Evolutionary conservation across 2,113 vertebrate species (phyloP), one percentile per base, ranked within the genome.

Genomic region (Manacus vitellinus): DNA sequence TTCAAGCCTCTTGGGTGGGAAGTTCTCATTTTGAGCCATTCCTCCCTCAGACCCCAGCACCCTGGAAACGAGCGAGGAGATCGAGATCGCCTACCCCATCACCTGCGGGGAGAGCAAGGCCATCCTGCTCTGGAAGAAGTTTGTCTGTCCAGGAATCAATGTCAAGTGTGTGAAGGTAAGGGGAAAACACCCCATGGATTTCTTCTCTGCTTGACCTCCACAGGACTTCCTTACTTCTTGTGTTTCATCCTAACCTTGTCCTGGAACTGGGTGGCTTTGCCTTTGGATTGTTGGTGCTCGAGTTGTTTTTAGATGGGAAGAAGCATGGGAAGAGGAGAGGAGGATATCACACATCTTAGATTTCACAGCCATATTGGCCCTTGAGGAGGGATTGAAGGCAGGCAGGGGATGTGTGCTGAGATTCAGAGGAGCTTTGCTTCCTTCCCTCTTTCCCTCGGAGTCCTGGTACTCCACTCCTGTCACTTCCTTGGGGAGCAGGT

Each of bases 101-200:
- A 99, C 99, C 35, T 99, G 99, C 22, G 99, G 99, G 85, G 98
- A 99, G 95, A 99, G 98, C 97, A 99, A 98, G 97, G 99, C 99
- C 18, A 98, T 99, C 77, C 98, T 99, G 41, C 98, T 99, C 35
- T 99, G 99, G 98, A 99, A 99, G 98, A 99, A 99, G 97, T 99
- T 99, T 94, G 99, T 99, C 68, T 99, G 99, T 79, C 99, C 99
- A 6, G 99, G 99, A 94, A 99, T 99, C 96, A 99, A 99, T 28
- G 98, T 99, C 82, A 98, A 98, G 95, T 99, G 99, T 91, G 99
- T 99, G 35, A 99, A 99, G 98, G 99, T 99, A 96, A 97, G 66
- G 23, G 66, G 49, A 19, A 77, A 77, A 49, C 43, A 77, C 49
- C 14, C 47, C 73, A 43, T 17, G 7, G 39, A 24, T 92, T 39